These are phyloP conservation scores for Sebastes alutus DNA, from an alignment of 2,797 vertebrate species.

Conservation along the genomic window DNA sequence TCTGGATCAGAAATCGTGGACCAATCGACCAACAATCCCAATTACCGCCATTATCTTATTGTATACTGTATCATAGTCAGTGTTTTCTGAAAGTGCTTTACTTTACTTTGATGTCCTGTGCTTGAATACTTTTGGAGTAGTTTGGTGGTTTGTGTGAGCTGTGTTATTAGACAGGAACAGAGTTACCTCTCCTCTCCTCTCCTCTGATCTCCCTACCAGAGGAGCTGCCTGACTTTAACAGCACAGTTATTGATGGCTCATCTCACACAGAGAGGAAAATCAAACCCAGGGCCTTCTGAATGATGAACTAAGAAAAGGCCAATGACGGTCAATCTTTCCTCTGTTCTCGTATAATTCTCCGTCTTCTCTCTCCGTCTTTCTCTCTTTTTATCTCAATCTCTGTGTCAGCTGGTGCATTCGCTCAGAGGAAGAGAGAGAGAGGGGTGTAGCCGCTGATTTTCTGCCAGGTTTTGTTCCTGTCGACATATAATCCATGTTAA, in stretches of 20 bases:
- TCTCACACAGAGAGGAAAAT: conserved; percentile 38
- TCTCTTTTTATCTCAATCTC: conserved; percentile 20
- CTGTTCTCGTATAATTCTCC: conserved; percentile 14
- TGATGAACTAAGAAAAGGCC: conserved; percentile 49
- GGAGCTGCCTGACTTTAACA: conserved; percentile 50
- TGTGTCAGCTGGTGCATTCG: background rate
- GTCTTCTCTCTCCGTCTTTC: background rate
- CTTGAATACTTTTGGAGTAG: background rate
- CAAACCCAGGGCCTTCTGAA: conserved; percentile 40
- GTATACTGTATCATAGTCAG: background rate
- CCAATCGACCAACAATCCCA: background rate
- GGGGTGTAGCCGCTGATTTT: conserved; percentile 6
- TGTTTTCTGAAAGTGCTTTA: background rate
- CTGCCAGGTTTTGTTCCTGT: conserved; percentile 43
- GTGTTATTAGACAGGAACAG: background rate
- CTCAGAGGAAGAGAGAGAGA: background rate
- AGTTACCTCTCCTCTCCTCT: background rate
- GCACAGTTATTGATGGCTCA: conserved; percentile 47
- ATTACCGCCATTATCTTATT: background rate
- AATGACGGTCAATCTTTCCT: conserved; percentile 19
- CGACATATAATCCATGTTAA: conserved; percentile 66
- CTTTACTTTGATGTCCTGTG: background rate
- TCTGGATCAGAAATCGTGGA: background rate
- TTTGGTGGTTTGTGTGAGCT: background rate
- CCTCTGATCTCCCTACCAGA: conserved; percentile 4